Evolutionary conservation across 2,113 vertebrate species (phyloP), one percentile per base, ranked within the genome.

Genomic region (Salvator merianae): DNA sequence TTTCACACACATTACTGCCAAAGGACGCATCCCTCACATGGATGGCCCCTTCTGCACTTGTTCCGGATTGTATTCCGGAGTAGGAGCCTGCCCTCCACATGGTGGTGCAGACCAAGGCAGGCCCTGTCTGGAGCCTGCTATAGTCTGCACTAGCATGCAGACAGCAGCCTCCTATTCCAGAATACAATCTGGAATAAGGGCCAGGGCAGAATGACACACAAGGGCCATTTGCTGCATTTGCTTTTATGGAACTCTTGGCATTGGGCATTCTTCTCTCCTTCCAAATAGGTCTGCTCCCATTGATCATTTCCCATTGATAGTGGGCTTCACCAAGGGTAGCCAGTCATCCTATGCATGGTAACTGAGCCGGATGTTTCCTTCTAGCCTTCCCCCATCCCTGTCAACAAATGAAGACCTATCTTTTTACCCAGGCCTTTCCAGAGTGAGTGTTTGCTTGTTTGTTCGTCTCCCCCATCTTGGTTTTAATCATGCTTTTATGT

Each of bases 201-300:
- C n/a, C n/a, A n/a, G 89, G 86, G 89, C 81, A n/a, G 89, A 92
- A 84, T 82, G 83, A 78, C 88, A 88, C 88, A 87, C 82, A 78
- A 88, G 82, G 89, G 85, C 84, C 82, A 86, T 94, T 92, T 92
- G 87, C 86, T 88, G 79, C 53, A 70, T 77, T 91, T 73, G 65
- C 88, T 88, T 89, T 90, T 83, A n/a, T 4, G 69, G 62, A 69
- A 79, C 69, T 94, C 89, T 89, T 79, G 63, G 40, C 65, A 84
- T 38, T 20, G 30, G 79, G 63, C 4, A 12, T 73, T 84, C 91
- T 90, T 91, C 88, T 90, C 78, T 83, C 43, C 22, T 70, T 53
- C 43, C 43, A 81, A 53, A 7, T 8, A 32, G 87, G 34, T 85
- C 84, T 79, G 47, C 89, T 93, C 4, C 0, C 90, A 91, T 24